These are phyloP conservation scores for Phyllostomus discolor DNA, from an alignment of 2,113 vertebrate genomes.

Conservation along the genomic window DNA sequence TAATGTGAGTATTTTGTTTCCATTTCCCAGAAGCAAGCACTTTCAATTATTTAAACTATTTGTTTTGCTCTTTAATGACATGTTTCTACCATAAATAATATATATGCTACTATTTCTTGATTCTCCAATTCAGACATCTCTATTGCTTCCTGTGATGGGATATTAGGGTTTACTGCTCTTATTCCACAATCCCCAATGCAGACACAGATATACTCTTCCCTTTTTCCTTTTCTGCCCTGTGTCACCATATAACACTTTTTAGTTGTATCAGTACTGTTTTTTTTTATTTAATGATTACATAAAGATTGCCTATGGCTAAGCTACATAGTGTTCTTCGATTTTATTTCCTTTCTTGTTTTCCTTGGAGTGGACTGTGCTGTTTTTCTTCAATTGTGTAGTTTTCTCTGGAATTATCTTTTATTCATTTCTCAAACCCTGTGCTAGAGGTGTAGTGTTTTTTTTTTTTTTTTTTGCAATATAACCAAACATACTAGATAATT, in stretches of 20 bases:
- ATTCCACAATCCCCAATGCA: background rate
- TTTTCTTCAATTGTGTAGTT: background rate
- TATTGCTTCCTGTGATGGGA: background rate
- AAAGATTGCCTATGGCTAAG: background rate
- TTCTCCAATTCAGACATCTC: slow-evolving; percentile 8
- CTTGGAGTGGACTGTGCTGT: background rate
- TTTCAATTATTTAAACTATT: background rate
- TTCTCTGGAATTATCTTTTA: background rate
- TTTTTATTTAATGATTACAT: background rate
- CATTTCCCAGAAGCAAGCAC: background rate
- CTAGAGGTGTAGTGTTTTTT: background rate
- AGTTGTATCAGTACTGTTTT: background rate
- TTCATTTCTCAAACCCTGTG: background rate
- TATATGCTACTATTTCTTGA: background rate
- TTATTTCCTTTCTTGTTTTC: slow-evolving; percentile 23
- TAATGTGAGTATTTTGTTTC: background rate
- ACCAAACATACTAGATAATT: background rate
- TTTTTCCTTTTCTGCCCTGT: background rate
- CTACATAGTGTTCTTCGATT: background rate
- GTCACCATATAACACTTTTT: background rate
- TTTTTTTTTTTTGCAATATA: background rate
- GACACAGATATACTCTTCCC: background rate
- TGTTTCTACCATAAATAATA: slow-evolving; percentile 5
- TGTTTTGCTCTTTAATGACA: background rate
- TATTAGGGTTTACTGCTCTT: background rate